Evolutionary conservation across 1,140 invertebrate species (phyloP).

Genomic region (Mercenaria mercenaria): DNA sequence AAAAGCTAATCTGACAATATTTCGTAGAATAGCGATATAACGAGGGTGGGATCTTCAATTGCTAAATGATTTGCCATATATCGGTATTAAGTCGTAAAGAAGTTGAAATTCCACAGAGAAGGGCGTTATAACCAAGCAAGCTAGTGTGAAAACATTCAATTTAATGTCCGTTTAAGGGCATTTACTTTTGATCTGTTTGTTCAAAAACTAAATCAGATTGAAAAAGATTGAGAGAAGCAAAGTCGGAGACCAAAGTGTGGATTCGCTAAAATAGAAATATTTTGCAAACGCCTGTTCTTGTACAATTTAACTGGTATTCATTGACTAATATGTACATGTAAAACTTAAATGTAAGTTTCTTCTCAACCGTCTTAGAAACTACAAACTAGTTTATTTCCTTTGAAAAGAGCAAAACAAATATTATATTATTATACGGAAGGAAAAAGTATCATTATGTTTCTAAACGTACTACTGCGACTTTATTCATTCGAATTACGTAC

Average conservation of each 20-base stretch:
- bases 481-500: too few relatives aligned
- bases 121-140: conserved; percentile 39
- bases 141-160: conserved; percentile 4
- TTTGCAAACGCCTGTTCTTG: background rate
- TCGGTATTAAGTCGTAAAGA: conserved; percentile 38
- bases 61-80: conserved; percentile 39
- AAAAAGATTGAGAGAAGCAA: background rate
- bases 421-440: too few relatives aligned
- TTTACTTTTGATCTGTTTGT: conserved; percentile 15
- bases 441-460: too few relatives aligned
- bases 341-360: too few relatives aligned
- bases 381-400: too few relatives aligned
- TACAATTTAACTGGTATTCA: background rate
- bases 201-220: conserved; percentile 12
- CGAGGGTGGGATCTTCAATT: conserved; percentile 42
- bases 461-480: too few relatives aligned
- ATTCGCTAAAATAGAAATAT: background rate
- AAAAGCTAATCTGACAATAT: conserved; percentile 46
- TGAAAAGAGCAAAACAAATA: too few relatives aligned
- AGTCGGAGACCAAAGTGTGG: background rate
- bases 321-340: too few relatives aligned
- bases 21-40: conserved; percentile 17
- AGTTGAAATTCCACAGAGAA: conserved; percentile 27
- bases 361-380: too few relatives aligned
- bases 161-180: conserved; percentile 32